Percentiles rank a stretch among this genome's conserved stretches.
Conservation (phyloP, 2,113 vertebrate species). For the Spea multiplicata region DNA sequence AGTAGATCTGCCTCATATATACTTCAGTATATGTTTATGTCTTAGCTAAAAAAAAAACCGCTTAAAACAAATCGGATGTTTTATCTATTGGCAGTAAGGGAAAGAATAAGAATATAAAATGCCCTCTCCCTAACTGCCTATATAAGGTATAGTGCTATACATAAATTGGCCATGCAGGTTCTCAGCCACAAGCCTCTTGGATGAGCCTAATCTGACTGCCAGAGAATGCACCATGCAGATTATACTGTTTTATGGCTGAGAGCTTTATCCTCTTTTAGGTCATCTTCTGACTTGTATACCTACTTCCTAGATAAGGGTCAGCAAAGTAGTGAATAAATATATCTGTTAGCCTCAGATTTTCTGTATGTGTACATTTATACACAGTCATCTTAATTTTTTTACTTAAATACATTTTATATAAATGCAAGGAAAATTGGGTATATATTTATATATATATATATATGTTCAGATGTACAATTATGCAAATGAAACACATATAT, state of each 20-base stretch:
- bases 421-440: neutral
- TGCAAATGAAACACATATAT: neutral
- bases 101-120: constrained; percentile 15
- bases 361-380: neutral
- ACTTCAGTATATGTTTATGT: neutral
- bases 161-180: constrained; percentile 84
- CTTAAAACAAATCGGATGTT: constrained; percentile 3
- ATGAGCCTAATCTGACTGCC: constrained; percentile 59
- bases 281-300: neutral
- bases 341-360: neutral
- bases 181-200: constrained; percentile 62
- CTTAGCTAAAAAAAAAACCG: neutral
- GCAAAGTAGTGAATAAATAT: neutral
- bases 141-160: constrained; percentile 56
- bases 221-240: constrained; percentile 80
- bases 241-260: constrained; percentile 20
- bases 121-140: neutral
- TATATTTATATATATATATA: neutral
- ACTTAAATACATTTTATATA: neutral
- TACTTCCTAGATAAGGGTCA: neutral
- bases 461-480: neutral
- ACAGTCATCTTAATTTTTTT: neutral
- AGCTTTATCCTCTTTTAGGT: neutral
- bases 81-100: constrained; percentile 6
- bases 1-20: neutral